Base-by-base conservation (phyloP, 2,113 vertebrate species). In the Xiphophorus hellerii region DNA sequence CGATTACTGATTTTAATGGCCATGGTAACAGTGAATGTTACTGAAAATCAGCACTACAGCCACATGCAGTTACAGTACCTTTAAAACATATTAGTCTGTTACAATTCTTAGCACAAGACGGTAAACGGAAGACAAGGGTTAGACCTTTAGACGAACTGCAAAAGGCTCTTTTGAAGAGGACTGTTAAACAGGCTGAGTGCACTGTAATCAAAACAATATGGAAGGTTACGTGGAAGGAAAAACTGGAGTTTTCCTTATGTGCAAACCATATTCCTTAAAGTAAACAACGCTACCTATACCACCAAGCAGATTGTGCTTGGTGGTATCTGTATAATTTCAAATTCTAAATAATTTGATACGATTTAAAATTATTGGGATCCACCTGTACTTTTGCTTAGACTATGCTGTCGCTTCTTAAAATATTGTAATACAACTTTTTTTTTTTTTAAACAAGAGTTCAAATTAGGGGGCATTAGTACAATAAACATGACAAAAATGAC, bases 401-500 rank as follows among this genome's bases (percentile, higher is more conserved):
- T 7, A 14, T 8, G 4, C 69, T 80, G 65, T 62, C 77, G 73
- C 78, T 81, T 69, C 35, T 30, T 63, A 51, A 54, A 69, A 63
- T 28, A 35, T 66, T 29, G 27, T 20, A 28, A 71, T 42, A 11
- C 4, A 69, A 37, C 51, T 65, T 48, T 1, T 61, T 72, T 61
- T 73, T 51, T 11, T 58, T 33, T 69, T 48, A 4, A 25, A 51
- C 48, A 48, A 20, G 2, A 58, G 22, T 58, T n/a, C 39, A 42
- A 42, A 58, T 58, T 58, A 9, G 25, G 44, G 20, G 51, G 51
- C 17, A 54, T 8, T 1, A 22, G 9, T 60, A 51, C 22, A 28
- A 64, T 42, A 15, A 69, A 69, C 48, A 60, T 17, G 29, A 62
- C 66, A 68, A 42, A 75, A 73, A 31, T 89, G 84, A 91, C 88